Base-by-base conservation (phyloP, 2,113 vertebrate genomes). In the Myxocyprinus asiaticus region DNA sequence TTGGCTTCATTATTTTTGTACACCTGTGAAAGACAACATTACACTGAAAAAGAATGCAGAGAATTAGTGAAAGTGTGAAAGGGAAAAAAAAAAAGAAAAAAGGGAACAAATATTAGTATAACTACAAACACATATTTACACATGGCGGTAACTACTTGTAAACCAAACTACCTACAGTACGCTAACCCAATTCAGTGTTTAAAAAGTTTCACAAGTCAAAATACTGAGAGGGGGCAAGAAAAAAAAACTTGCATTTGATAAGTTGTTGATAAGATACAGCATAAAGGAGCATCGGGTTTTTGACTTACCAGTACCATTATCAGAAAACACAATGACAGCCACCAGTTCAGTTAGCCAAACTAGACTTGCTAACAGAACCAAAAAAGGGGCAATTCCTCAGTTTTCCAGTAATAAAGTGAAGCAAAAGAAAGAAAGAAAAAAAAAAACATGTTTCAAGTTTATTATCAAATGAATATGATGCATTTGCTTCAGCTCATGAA, bases 391-490 rank as follows among this genome's bases (percentile, higher is more conserved):
- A 6, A 73, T 79, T 33, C 22, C 22, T 33, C 22, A 56, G 70
- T 67, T 56, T 67, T 74, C 42, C 63, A 80, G 48, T 75, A 56
- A 44, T 51, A 67, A 45, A 22, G 6, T 47, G 15, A 68, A 33
- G 15, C 51, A 50, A 82, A 61, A n/a, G 6, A 43, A 33, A 33
- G 3, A 62, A 78, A 15, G 5, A 42, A 64, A 12, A 12, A 12
- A 70, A 55, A 9, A 1, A 15, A 62, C 9, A 67, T 0, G 42
- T 17, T 83, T 80, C 82, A 83, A 83, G 82, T 83, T 83, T 44
- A 72, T 44, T 0, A 79, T 79, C 67, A 71, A 70, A 48, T 56
- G 63, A 33, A 33, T 33, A 33, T 33, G 22, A 33, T 33, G 22
- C 22, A 33, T 33, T 33, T n/a, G n/a, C 71, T 11, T 33, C 47